Base-by-base conservation (phyloP, 2,797 vertebrate genomes). In the Chaetophractus vellerosus region DNA sequence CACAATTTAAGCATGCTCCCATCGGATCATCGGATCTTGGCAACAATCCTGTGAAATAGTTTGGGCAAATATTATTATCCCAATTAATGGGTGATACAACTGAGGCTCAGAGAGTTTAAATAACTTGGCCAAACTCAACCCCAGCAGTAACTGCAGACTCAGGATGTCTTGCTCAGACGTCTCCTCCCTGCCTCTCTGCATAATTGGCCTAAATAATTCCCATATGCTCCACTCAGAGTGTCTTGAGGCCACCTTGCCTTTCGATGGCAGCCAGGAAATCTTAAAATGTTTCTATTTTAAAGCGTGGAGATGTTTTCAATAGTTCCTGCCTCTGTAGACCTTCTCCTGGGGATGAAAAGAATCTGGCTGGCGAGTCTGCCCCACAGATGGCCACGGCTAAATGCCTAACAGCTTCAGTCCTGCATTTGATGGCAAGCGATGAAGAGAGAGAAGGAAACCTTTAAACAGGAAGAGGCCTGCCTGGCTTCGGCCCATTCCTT, bases 301-400 rank as follows among this genome's bases (percentile, higher is more conserved):
- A 93, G 61, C 0, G 2, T 52, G 11, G 90, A 78, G 69, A 64
- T 72, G 88, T 90, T 95, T 94, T 78, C 92, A 72, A 79, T 88
- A 36, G 76, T 48, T 50, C 48, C 71, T 24, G 57, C 5, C n/a
- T 71, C 94, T 23, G 55, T 75, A 41, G 57, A 36, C 68, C 18
- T 38, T 48, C 66, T 90, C 83, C 64, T 82, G 36, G 24, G 79
- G n/a, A 97, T 82, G 89, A 96, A 90, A 82, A 26, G 26, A 89
- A 92, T 68, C 66, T 15, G 31, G 33, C 21, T 87, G 10, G 0
- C 0, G 23, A 72, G 57, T 80, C 96, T 74, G 95, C 82, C 92
- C 79, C 1, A 7, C 88, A 96, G 76, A 97, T 59, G 96, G 38
- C 89, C 18, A n/a, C 55, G 52, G 92, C 50, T 91, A 96, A 97